Conservation (phyloP, 2,113 vertebrate genomes). For the Seriola aureovittata region DNA sequence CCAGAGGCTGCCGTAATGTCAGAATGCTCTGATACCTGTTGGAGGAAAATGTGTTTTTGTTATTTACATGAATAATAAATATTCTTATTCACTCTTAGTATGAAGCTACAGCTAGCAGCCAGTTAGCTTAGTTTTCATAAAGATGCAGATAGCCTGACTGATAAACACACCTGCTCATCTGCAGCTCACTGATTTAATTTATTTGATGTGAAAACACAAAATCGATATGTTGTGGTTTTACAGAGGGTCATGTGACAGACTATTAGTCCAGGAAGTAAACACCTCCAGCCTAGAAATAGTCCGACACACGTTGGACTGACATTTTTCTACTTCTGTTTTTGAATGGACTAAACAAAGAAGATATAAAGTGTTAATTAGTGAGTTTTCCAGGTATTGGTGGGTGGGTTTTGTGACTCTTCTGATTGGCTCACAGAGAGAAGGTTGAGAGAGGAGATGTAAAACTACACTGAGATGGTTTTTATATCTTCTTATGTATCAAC, state of each 20-base stretch:
- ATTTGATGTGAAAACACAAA: neutral
- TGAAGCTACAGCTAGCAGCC: neutral
- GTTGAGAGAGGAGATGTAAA: no score
- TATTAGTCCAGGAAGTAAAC: neutral
- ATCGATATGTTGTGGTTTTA: neutral
- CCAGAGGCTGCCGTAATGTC: slow-evolving; percentile 90
- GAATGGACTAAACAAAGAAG: no score
- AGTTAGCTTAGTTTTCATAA: no score
- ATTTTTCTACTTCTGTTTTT: neutral
- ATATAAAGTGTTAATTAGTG: no score
- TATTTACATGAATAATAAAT: neutral
- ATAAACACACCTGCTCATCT: neutral
- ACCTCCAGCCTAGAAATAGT: neutral
- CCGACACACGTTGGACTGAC: neutral
- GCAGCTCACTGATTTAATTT: neutral
- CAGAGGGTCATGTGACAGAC: neutral
- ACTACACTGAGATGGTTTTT: no score
- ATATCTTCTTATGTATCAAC: no score
- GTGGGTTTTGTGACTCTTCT: no score
- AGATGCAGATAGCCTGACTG: no score
- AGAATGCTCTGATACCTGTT: slow-evolving; percentile 91
- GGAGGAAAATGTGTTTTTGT: neutral
- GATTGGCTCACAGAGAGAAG: no score
- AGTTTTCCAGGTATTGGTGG: neutral
- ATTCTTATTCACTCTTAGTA: neutral